Base-by-base conservation (phyloP, 2,797 vertebrate genomes). In the Notoglanidium macrostoma region DNA sequence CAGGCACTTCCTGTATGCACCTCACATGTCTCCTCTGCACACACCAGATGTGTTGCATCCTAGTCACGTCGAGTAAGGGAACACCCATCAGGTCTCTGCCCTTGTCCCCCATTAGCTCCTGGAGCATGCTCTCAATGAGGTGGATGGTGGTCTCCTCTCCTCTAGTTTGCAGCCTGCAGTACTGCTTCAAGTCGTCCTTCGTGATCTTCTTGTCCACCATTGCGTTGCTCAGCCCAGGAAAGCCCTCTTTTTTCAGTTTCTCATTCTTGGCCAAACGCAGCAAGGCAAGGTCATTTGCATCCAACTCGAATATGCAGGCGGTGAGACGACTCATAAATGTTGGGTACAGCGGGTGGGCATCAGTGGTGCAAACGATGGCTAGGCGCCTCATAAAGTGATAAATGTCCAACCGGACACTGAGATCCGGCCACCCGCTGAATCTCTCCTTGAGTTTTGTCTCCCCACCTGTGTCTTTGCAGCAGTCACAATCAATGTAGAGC, bases 1-100 rank as follows among this genome's bases (percentile, higher is more conserved):
- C 88, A 11, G 87, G 87, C 12, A 88, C 15, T 2, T 90, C 89
- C 83, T 90, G 88, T 19, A 89, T 85, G 44, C 85, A 89, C 11
- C 7, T 77, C 17, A 88, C 85, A 26, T 87, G 88, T 87, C 55
- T 90, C 81, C 23, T 87, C 55, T 90, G 84, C 23, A 80, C 35
- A 29, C 46, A 17, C 61, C 88, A 88, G 29, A 88, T 82, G 74
- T 86, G 59, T 67, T 84, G 23, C 83, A 87, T 90, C 15, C 73
- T 32, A n/a, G 61, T 72, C 40, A 61, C 6, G 15, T 89, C 84
- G 23, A 90, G 23, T 0, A 87, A 49, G 21, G 79, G 86, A 1
- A 88, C 80, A 32, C 67, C 77, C 19, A 88, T 65, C 1, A 81
- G 19, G 40, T 87, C 86, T 14, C 63, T 87, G 2, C 85, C 85